Conservation (phyloP, 2,888 invertebrate species). For the Hydroisotoma schaefferi region DNA sequence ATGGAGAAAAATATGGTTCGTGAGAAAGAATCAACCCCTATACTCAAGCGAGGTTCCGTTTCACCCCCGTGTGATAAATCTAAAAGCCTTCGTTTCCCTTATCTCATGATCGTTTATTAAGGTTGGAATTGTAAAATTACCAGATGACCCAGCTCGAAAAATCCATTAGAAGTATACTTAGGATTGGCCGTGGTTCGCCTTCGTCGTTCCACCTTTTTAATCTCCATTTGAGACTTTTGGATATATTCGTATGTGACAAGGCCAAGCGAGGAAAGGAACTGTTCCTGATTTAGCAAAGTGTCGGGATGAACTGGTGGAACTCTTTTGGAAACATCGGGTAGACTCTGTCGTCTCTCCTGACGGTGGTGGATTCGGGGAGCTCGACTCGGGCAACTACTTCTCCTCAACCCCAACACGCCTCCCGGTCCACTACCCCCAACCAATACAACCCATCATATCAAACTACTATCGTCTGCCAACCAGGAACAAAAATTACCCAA, state of each 20-base stretch:
- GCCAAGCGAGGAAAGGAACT: conserved; percentile 35
- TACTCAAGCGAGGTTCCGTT: too few species aligned
- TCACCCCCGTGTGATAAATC: neutral
- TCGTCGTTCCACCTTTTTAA: conserved; percentile 30
- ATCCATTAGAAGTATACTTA: conserved; percentile 37
- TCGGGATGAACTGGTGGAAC: conserved; percentile 25
- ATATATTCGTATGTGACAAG: conserved; percentile 38
- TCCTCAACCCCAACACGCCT: neutral
- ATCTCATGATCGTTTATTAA: neutral
- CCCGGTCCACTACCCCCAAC: conserved; percentile 1
- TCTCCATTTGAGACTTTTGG: conserved; percentile 19
- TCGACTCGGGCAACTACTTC: neutral
- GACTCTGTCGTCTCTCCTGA: conserved; percentile 12
- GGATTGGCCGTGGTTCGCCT: conserved; percentile 44
- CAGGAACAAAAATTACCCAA: conserved; percentile 4
- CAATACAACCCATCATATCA: too few species aligned
- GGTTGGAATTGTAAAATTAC: conserved; percentile 1
- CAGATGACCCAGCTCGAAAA: conserved; percentile 26
- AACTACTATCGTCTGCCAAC: too few species aligned
- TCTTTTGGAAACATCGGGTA: neutral
- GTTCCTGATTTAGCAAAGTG: conserved; percentile 29
- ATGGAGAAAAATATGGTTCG: neutral
- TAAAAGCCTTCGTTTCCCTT: neutral
- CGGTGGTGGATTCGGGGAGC: neutral
- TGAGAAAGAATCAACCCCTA: too few species aligned